Conservation (phyloP, 2,888 invertebrate species). For the Hirtodrosophila alboralis region DNA sequence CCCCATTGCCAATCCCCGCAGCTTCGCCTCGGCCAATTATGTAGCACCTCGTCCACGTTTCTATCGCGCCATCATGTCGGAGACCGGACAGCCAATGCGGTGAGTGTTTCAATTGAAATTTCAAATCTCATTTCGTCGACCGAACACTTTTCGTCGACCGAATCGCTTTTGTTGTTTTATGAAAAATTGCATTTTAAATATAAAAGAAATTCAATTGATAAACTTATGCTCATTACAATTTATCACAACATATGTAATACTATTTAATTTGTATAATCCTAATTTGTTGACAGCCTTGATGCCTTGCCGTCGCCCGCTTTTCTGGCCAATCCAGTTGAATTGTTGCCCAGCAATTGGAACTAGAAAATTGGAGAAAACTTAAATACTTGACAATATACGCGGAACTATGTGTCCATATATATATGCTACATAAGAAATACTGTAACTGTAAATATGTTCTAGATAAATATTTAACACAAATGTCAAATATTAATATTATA, state of each 20-base stretch:
- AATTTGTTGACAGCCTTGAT: conserved; percentile 35
- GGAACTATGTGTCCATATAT: conserved; percentile 15
- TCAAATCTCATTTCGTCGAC: too few relatives aligned
- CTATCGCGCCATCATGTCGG: conserved; percentile 60
- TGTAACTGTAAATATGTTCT: conserved; percentile 66
- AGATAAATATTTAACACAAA: conserved; percentile 38
- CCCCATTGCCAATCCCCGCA: conserved; percentile 71
- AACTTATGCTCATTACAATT: too few relatives aligned
- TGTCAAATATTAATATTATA: conserved; percentile 14
- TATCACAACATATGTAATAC: too few relatives aligned
- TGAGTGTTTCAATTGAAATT: conserved; percentile 14
- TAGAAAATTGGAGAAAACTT: conserved; percentile 12
- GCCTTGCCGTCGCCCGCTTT: conserved; percentile 71
- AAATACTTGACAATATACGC: conserved; percentile 21
- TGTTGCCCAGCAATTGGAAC: conserved; percentile 78
- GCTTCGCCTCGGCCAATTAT: conserved; percentile 74
- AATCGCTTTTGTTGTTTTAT: too few relatives aligned
- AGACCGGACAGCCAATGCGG: conserved; percentile 48
- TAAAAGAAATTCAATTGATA: too few relatives aligned
- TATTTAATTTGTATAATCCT: background rate
- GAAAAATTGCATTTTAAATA: too few relatives aligned
- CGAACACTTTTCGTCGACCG: too few relatives aligned
- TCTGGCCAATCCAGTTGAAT: conserved; percentile 64
- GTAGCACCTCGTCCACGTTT: conserved; percentile 73
- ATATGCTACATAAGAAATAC: conserved; percentile 21